These are phyloP conservation scores for Ceyx erithaca DNA, from an alignment of 2,797 vertebrate genomes.

Conservation along the genomic window DNA sequence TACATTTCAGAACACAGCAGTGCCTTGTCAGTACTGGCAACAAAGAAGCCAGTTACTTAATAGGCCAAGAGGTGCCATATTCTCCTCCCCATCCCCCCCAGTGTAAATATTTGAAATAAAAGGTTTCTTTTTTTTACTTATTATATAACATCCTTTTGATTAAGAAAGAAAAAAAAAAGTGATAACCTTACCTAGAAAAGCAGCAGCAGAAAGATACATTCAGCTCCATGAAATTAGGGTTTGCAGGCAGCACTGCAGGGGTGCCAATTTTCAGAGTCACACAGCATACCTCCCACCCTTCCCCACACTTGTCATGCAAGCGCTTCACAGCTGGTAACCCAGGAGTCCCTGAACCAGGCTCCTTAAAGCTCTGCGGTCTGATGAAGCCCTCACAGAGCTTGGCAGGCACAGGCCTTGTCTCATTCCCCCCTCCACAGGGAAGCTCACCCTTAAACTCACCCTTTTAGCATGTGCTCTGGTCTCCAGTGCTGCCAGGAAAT, in stretches of 20 bases:
- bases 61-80: not conserved
- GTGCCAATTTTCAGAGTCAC: not conserved
- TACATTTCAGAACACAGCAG: not conserved
- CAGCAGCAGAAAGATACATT: not conserved
- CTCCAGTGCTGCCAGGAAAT: not conserved
- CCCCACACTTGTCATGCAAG: not conserved
- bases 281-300: not conserved
- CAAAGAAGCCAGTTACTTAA: not conserved
- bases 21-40: not conserved
- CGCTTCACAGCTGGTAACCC: not conserved
- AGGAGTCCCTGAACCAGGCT: not conserved
- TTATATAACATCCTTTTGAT: not conserved
- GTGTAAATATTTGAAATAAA: not conserved
- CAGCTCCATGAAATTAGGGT: not conserved
- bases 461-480: not conserved
- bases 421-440: not conserved
- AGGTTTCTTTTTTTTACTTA: not conserved
- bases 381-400: not conserved
- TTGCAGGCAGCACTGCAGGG: rapidly evolving
- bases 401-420: not conserved
- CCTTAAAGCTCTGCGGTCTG: not conserved
- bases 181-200: not conserved
- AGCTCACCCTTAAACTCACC: not conserved
- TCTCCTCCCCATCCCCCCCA: not conserved
- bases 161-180: not conserved